Conservation (phyloP, 2,113 vertebrate genomes). For the Microtus montanus region DNA sequence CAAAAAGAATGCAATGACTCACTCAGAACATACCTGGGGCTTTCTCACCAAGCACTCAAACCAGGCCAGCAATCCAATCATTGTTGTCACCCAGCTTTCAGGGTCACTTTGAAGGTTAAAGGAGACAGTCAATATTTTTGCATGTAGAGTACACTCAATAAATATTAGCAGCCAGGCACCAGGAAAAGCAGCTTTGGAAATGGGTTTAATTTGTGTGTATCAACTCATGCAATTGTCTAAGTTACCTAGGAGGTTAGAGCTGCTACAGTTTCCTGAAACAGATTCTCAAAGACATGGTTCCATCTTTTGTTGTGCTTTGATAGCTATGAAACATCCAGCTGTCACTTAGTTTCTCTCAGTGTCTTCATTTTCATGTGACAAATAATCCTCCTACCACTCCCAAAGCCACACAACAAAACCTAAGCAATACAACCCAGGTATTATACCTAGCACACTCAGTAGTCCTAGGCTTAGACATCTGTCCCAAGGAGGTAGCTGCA, state of each 20-base stretch:
- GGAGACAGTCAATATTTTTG: not conserved
- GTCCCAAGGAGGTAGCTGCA: not conserved
- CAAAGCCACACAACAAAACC: not conserved
- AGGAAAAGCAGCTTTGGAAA: constrained; percentile 6
- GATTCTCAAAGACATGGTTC: not conserved
- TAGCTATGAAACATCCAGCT: not conserved
- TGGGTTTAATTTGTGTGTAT: not conserved
- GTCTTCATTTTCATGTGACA: not conserved
- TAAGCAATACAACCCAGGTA: not conserved
- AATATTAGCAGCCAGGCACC: not conserved
- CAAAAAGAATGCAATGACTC: not conserved
- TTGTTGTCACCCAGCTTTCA: not conserved
- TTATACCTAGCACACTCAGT: not conserved
- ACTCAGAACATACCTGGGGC: not conserved
- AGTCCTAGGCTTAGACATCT: not conserved
- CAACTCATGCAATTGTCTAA: not conserved
- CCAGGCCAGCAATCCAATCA: not conserved
- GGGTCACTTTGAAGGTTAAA: not conserved
- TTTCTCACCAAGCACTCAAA: not conserved
- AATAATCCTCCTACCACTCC: not conserved
- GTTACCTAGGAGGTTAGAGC: not conserved
- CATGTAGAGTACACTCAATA: not conserved
- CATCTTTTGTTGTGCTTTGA: not conserved
- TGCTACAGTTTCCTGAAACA: not conserved
- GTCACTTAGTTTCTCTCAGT: not conserved